These are phyloP conservation scores for Dendrolimus punctatus DNA, from an alignment of 1,140 invertebrate species.

Conservation along the genomic window DNA sequence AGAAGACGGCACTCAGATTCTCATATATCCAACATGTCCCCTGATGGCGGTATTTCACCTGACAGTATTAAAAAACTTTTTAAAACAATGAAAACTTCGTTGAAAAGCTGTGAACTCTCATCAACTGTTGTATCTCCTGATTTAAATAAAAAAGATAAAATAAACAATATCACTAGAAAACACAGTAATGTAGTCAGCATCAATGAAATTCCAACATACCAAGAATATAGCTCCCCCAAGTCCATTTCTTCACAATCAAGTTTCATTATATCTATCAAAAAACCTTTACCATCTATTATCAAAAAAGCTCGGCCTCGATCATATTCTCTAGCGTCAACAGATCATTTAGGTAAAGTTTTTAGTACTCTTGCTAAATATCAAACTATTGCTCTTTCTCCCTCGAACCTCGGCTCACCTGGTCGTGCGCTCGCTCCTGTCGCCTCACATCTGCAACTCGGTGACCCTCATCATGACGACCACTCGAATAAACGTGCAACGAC, in stretches of 20 bases:
- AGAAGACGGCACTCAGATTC: constrained; percentile 34
- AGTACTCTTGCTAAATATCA: constrained; percentile 63
- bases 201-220: constrained; percentile 38
- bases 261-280: constrained; percentile 31
- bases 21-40: constrained; percentile 19
- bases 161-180: constrained; percentile 17
- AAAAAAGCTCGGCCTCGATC: constrained; percentile 49
- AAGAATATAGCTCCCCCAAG: constrained; percentile 40
- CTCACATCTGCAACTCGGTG: constrained; percentile 40
- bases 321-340: constrained; percentile 34
- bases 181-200: constrained; percentile 32
- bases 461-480: constrained; percentile 29
- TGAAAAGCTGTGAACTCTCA: constrained; percentile 5
- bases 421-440: constrained; percentile 52
- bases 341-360: constrained; percentile 46
- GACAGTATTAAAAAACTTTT: constrained; percentile 24
- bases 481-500: constrained; percentile 17
- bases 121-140: not conserved
- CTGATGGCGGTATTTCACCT: constrained; percentile 12
- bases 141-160: constrained; percentile 3
- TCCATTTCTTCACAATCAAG: constrained; percentile 31
- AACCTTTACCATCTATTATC: constrained; percentile 48
- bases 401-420: constrained; percentile 50
- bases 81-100: constrained; percentile 26
- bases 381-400: constrained; percentile 65